Conservation (phyloP, 37 sponge, comb jelly and placozoan genomes). For the Chondrosia reniformis region DNA sequence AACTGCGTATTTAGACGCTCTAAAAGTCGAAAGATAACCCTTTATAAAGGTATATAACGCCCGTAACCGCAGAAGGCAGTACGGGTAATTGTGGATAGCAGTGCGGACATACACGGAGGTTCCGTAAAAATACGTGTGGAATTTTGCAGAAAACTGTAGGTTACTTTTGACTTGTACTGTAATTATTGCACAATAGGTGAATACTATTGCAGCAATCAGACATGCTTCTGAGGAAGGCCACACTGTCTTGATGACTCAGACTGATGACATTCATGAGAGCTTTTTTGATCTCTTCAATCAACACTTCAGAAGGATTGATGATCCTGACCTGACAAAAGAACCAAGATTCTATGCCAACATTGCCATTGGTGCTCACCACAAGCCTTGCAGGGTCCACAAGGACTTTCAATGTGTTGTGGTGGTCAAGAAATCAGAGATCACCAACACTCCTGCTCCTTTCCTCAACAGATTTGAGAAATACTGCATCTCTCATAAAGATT, state of each 20-base stretch:
- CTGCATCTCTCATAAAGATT: constrained; percentile 40
- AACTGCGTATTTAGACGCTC: too few species aligned
- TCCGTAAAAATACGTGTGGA: too few species aligned
- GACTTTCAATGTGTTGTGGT: constrained; percentile 81
- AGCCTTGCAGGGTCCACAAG: constrained; percentile 65
- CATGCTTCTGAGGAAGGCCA: constrained; percentile 76
- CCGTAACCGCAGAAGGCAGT: too few species aligned
- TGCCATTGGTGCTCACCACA: constrained; percentile 72
- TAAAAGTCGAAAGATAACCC: too few species aligned
- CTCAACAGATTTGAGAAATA: constrained; percentile 87
- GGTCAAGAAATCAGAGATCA: constrained; percentile 61
- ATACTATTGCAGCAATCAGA: constrained; percentile 78
- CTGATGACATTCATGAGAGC: constrained; percentile 86
- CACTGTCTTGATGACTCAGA: constrained; percentile 80
- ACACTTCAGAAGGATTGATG: constrained; percentile 60
- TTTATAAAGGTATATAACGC: too few species aligned
- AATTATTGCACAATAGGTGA: too few species aligned
- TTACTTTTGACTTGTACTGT: too few species aligned
- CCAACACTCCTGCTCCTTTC: constrained; percentile 70
- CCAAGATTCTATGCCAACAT: constrained; percentile 72
- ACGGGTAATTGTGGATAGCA: too few species aligned
- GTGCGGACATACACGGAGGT: too few species aligned
- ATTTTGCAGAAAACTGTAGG: too few species aligned
- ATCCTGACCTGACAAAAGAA: constrained; percentile 41
- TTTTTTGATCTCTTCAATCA: constrained; percentile 89